Base-by-base conservation (phyloP, 2,113 vertebrate species). In the Prionailurus bengalensis region DNA sequence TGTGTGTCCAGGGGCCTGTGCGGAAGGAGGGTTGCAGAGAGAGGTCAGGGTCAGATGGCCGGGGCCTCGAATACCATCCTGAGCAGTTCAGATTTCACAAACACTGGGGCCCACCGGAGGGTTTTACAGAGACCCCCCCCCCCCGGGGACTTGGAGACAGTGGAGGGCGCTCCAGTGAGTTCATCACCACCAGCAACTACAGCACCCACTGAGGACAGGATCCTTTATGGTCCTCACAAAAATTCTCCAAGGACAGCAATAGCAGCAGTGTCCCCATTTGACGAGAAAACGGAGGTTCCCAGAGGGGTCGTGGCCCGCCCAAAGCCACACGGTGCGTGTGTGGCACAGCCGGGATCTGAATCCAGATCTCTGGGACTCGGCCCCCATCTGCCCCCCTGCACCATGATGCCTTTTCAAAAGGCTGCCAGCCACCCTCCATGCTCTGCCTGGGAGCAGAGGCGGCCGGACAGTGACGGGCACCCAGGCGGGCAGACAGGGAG, bases 131-230 rank as follows among this genome's bases (percentile, higher is more conserved):
- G 48, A 68, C 63, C 21, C 1, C 86, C 1, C 21, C 4, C 16
- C 86, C 1, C 86, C 0, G 23, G 63, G 29, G 5, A 25, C 36
- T 2, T 3, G 17, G 74, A 48, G 31, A 70, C 4, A 3, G 23
- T 2, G 13, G 19, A 8, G 0, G 16, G 7, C 17, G 11, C 45
- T 36, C 16, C 3, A 5, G 12, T 13, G 39, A 45, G 16, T 1
- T 13, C 14, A 45, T 13, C 15, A 7, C 42, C 10, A 17, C 48
- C 15, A 53, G 2, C 17, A 13, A 15, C 36, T 45, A 0, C 0
- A 12, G 63, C 29, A 0, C 27, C 36, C 61, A 0, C 4, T 1
- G 5, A 11, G 25, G 48, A 61, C 8, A 10, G 83, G 48, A 4
- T 14, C 58, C 80, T 23, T 53, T 10, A 25, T 8, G 16, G 27